Base-by-base conservation (phyloP, 1,140 invertebrate species). In the Adelges cooleyi region DNA sequence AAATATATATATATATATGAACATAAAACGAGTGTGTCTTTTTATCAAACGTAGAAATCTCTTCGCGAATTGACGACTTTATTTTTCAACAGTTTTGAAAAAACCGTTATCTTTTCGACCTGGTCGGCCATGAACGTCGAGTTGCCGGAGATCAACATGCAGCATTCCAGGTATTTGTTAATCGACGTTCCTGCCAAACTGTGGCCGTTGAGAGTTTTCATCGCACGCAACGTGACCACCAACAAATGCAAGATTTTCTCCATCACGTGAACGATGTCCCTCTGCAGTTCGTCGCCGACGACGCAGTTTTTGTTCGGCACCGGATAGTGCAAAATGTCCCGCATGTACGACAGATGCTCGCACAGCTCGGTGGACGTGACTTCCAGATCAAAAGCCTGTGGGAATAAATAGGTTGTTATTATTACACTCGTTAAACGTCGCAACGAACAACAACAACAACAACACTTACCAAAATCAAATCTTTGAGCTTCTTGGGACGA, bases 241-340 rank as follows among this genome's bases (percentile, higher is more conserved):
- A 56, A 6, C 11, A 23, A 20, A 56, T 27, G n/a, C 23, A 56
- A 56, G 9, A 22, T 15, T 17, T 56, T 56, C 2, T 17, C 38
- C 53, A 56, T 56, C 9, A 48, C n/a, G 5, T 46, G 42, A 9
- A 62, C 11, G 18, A 62, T 48, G 13, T 62, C 42, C 22, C 46
- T 17, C 38, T 62, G 56, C 3, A 62, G 10, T 62, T 62, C 33
- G 2, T 62, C 56, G 9, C 25, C 56, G 29, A 33, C 13, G 8
- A 48, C 42, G 33, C 54, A 62, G 2, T 62, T 46, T 15, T 62
- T 62, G 27, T 62, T 62, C 8, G 54, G 54, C 15, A 62, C 46
- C 1, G 54, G 54, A 29, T 48, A 62, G 36, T 62, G 54, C 22
- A 62, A 15, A 8, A 62, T 62, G 3, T 62, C 42, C n/a, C 25